Evolutionary conservation across 1,140 invertebrate genomes (phyloP), one percentile per base, ranked within the genome.

Genomic region (Ceratoteleas bidentatus): DNA sequence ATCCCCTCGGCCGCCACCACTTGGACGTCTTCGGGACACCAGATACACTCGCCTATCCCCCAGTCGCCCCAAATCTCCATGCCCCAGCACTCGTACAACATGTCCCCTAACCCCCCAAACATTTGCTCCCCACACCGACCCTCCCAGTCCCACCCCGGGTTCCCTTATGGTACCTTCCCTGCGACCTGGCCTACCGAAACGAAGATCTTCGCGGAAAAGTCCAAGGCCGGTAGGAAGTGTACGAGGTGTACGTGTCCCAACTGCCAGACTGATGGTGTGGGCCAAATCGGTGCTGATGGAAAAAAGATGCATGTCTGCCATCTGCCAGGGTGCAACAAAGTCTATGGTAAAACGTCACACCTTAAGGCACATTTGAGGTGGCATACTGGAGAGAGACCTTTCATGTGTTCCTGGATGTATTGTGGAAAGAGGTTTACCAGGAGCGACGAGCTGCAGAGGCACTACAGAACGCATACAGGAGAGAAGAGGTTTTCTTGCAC

Each of bases 311-410:
- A 99, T 88, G 94, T 97, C 11, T 99, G 98, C 88, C 97, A 98
- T 90, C 94, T 97, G 32, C 94, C 95, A 4, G 96, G 96, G n/a
- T 99, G 98, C 90, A 95, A 94, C 64, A 98, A 98, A 89, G 94
- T 97, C 8, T 98, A 98, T 86, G 96, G 96, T 0, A 98, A 98
- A 88, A 98, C 97, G 0, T 98, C 96, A 0, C 97, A 98, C 88
- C 88, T 98, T 14, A 95, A 97, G 85, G 97, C 96, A 0, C 97
- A 98, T 90, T 88, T 97, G 0, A 92, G 96, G 40, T 97, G 95
- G 96, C 96, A 97, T 81, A 95, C 94, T 0, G 96, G 96, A 0
- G 96, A 97, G 85, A 90, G 96, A 24, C 94, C 94, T 0, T 95
- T 94, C 83, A 89, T 93, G 0, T 98, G 97, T 88, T 93, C 94